Base-by-base conservation (phyloP, 53 echinoderm and acorn worm species). In the Temnopleurus reevesii region DNA sequence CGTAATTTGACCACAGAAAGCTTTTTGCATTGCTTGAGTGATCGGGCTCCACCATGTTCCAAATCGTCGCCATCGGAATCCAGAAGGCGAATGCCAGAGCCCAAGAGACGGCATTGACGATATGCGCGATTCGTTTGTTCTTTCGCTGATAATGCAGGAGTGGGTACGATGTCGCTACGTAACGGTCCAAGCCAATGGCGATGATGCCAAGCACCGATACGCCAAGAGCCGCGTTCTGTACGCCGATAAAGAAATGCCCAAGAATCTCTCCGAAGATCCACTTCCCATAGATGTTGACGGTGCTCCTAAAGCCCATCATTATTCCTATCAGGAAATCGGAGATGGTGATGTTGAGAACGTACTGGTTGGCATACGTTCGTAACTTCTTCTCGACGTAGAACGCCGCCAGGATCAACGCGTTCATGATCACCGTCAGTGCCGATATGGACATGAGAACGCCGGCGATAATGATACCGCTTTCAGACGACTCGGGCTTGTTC, bases 311-410 rank as follows among this genome's bases (percentile, higher is more conserved):
- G 0, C 15, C 29, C 46, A 77, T 77, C 1, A 77, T 13, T 4
- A 77, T 27, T 12, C 77, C 77, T 0, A 77, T 27, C 3, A 46
- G 47, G 2, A 77, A 27, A 7, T 77, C 77, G 12, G 77, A 77
- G 79, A 77, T 29, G 49, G 79, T 77, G 79, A 77, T 77, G 49
- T 77, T 77, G 0, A 77, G 13, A 28, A 77, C 46, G 23, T 47
- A 77, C n/a, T 77, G 79, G 49, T 77, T 77, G 1, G 79, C 45
- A 13, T 77, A 77, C 0, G 79, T 77, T 2, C 79, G 47, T 19
- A 77, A 13, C 49, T 47, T 25, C 28, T 49, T 49, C 28, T 77
- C 79, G 13, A 46, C 25, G 19, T 43, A 33, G 76, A 76, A 76
- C 1, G 76, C 76, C 8, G 4, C 4, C 41, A 76, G 43, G 35